Conservation (phyloP, 2,888 invertebrate species). For the Cylindroiulus punctatus region DNA sequence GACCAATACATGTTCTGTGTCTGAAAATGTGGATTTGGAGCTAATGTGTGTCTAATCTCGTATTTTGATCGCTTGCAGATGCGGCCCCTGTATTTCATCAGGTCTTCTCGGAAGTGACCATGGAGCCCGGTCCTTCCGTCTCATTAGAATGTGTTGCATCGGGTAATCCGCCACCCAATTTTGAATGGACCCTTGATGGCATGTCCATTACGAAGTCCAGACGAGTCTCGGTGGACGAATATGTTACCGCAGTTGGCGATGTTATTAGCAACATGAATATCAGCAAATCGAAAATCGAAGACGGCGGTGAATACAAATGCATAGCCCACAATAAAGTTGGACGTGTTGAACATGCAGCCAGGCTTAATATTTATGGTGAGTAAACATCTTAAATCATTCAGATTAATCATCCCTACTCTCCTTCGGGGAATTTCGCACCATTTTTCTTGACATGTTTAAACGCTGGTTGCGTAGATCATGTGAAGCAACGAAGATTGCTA, state of each 20-base stretch:
- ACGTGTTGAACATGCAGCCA: slow-evolving; percentile 60
- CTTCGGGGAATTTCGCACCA: background rate
- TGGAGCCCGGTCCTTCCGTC: slow-evolving; percentile 63
- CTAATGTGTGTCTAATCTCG: background rate
- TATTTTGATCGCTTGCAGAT: slow-evolving; percentile 61
- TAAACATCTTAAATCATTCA: slow-evolving; percentile 61
- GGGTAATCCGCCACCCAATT: slow-evolving; percentile 65
- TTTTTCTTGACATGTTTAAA: slow-evolving; percentile 1
- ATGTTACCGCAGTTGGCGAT: slow-evolving; percentile 62
- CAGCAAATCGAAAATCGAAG: slow-evolving; percentile 61
- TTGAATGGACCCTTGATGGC: slow-evolving; percentile 64
- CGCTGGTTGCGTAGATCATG: background rate
- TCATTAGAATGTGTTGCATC: slow-evolving; percentile 65
- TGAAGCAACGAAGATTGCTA: background rate
- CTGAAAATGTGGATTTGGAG: background rate
- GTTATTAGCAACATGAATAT: slow-evolving; percentile 64
- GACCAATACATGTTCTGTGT: background rate
- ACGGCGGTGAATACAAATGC: slow-evolving; percentile 62
- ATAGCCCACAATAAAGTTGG: slow-evolving; percentile 60
- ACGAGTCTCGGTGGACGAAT: slow-evolving; percentile 61
- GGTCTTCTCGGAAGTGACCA: slow-evolving; percentile 62
- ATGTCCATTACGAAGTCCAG: slow-evolving; percentile 60
- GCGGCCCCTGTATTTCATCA: slow-evolving; percentile 64
- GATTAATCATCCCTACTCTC: slow-evolving; percentile 23
- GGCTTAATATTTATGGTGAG: slow-evolving; percentile 63